phyloP scores from a whole-genome alignment of 1,140 invertebrate genomes.

The Andricus grossulariae region DNA sequence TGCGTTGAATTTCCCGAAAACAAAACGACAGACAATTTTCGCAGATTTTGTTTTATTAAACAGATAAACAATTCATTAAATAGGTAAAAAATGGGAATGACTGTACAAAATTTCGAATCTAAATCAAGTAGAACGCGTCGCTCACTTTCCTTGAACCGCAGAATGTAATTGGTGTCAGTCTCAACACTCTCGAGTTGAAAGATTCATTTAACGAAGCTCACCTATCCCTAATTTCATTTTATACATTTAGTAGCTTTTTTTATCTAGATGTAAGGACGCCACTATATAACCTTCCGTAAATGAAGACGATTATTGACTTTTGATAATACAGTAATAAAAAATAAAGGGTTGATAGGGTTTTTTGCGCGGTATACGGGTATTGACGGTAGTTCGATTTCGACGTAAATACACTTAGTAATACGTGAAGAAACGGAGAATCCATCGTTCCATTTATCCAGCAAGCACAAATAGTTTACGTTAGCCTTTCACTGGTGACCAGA shows the following conservation, averaged over 20 bases:
- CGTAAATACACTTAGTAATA: constrained; percentile 55
- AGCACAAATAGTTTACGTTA: constrained; percentile 62
- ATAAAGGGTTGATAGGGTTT: constrained; percentile 40
- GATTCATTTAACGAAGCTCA: constrained; percentile 47
- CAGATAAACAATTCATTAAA: background rate
- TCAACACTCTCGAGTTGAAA: constrained; percentile 66
- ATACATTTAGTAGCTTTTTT: constrained; percentile 64
- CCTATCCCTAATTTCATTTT: constrained; percentile 47
- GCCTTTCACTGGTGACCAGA: constrained; percentile 15
- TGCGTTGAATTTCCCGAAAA: background rate
- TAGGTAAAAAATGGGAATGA: background rate
- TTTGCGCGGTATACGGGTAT: constrained; percentile 37
- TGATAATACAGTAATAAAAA: constrained; percentile 49
- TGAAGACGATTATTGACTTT: constrained; percentile 44
- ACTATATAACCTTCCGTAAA: constrained; percentile 39
- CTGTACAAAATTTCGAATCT: background rate
- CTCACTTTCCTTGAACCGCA: constrained; percentile 41
- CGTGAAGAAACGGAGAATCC: constrained; percentile 58
- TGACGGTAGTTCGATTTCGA: constrained; percentile 56
- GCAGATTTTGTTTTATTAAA: background rate
- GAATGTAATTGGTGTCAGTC: constrained; percentile 54
- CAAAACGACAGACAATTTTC: background rate
- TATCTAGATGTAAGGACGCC: constrained; percentile 47
- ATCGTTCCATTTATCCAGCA: constrained; percentile 64
- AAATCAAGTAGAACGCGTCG: background rate